These are phyloP conservation scores for Malachius bipustulatus DNA, from an alignment of 2,888 invertebrate genomes.

Conservation along the genomic window DNA sequence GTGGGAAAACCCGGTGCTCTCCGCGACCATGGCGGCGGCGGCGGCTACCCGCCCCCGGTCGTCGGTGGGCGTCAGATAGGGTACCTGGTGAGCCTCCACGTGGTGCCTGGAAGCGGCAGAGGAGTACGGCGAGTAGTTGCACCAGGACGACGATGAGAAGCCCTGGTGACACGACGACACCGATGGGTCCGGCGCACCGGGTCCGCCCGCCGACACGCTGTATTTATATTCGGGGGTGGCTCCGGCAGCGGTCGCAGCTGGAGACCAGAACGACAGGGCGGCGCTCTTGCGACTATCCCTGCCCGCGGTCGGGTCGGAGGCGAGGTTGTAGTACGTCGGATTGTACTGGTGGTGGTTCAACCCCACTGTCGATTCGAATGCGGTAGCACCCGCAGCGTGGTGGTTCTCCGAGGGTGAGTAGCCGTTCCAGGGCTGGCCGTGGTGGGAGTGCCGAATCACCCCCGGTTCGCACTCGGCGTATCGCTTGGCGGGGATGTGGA, in stretches of 20 bases:
- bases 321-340: conserved; percentile 65
- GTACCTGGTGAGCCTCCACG: conserved; percentile 46
- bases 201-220: conserved; percentile 37
- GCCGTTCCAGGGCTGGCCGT: conserved; percentile 55
- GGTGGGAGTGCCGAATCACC: conserved; percentile 64
- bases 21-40: conserved; percentile 43
- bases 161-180: conserved; percentile 55
- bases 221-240: conserved; percentile 50
- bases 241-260: conserved; percentile 46
- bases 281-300: conserved; percentile 47
- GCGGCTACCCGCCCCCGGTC: conserved; percentile 54
- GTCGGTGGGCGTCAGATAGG: conserved; percentile 58
- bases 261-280: conserved; percentile 56
- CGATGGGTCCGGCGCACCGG: conserved; percentile 40
- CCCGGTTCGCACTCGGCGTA: conserved; percentile 48
- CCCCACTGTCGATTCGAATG: conserved; percentile 48
- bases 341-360: conserved; percentile 55
- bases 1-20: conserved; percentile 56
- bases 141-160: conserved; percentile 58
- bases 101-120: conserved; percentile 48
- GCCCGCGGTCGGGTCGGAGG: conserved; percentile 49
- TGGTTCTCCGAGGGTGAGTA: conserved; percentile 54
- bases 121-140: conserved; percentile 55
- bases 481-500: conserved; percentile 84
- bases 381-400: conserved; percentile 37